Conservation (phyloP, 1,140 invertebrate species). For the Zaprionus davidi region DNA sequence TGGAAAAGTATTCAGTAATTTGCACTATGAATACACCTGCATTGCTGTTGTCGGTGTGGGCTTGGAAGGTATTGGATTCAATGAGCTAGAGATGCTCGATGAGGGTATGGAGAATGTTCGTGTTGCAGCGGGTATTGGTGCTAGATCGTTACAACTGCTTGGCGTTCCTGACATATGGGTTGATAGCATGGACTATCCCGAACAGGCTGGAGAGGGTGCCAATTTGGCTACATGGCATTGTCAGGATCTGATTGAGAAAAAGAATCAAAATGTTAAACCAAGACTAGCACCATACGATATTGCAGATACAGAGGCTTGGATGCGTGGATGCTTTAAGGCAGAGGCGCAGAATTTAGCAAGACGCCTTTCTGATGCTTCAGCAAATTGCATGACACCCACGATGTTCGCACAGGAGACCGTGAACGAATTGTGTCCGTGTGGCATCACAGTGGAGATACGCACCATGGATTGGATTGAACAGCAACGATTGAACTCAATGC, state of each 20-base stretch:
- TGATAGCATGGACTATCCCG: constrained; percentile 89
- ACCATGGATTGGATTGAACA: constrained; percentile 89
- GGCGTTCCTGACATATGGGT: constrained; percentile 86
- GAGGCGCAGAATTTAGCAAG: constrained; percentile 94
- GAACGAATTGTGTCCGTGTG: constrained; percentile 85
- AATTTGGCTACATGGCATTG: constrained; percentile 87
- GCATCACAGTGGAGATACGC: constrained; percentile 88
- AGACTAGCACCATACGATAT: constrained; percentile 84
- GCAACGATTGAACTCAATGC: constrained; percentile 90
- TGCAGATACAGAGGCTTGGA: constrained; percentile 87
- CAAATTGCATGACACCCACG: constrained; percentile 94
- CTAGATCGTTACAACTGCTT: constrained; percentile 85
- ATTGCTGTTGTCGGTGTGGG: constrained; percentile 89
- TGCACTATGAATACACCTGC: constrained; percentile 86
- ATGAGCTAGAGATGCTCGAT: constrained; percentile 88
- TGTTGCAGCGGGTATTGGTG: constrained; percentile 85
- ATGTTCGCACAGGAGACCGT: constrained; percentile 89
- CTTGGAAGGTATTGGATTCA: constrained; percentile 86
- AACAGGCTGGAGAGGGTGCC: constrained; percentile 85
- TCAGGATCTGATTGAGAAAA: constrained; percentile 86
- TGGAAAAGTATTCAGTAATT: constrained; percentile 87
- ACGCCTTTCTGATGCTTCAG: constrained; percentile 90
- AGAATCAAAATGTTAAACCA: constrained; percentile 84
- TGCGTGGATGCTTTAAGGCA: constrained; percentile 89
- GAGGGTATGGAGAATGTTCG: constrained; percentile 86